These are phyloP conservation scores for Lottia scabra DNA, from an alignment of 2,888 invertebrate genomes.

Conservation along the genomic window DNA sequence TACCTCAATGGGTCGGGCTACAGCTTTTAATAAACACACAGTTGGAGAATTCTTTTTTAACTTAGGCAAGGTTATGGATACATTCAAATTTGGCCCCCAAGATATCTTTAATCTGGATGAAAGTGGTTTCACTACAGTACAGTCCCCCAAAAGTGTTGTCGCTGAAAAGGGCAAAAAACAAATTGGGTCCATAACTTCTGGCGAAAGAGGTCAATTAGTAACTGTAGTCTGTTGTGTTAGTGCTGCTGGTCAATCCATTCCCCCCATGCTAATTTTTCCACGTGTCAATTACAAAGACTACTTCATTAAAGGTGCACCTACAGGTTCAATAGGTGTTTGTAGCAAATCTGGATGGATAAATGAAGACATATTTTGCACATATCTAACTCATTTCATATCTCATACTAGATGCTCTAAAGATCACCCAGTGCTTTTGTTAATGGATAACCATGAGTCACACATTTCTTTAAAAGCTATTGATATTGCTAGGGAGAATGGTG, in stretches of 20 bases:
- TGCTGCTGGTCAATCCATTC: constrained; percentile 22
- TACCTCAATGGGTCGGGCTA: neutral
- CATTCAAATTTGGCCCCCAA: neutral
- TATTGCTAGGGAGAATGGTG: too few relatives aligned
- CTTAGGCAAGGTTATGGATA: neutral
- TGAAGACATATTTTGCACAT: too few relatives aligned
- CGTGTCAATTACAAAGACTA: too few relatives aligned
- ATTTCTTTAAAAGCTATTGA: too few relatives aligned
- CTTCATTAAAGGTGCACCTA: too few relatives aligned
- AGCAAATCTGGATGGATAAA: too few relatives aligned
- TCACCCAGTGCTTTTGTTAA: too few relatives aligned
- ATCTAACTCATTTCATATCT: too few relatives aligned
- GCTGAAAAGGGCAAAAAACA: constrained; percentile 10
- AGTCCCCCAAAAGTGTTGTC: neutral
- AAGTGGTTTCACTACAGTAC: constrained; percentile 12
- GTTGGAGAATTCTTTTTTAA: constrained; percentile 14
- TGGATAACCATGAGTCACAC: too few relatives aligned
- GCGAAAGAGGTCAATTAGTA: constrained; percentile 21
- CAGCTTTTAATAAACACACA: constrained; percentile 11
- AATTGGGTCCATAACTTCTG: constrained; percentile 20
- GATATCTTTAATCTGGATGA: constrained; percentile 20
- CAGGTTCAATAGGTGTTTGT: too few relatives aligned
- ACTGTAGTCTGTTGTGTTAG: constrained; percentile 16
- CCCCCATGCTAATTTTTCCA: too few relatives aligned
- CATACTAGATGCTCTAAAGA: too few relatives aligned